Evolutionary conservation across 2,888 invertebrate genomes (phyloP), one percentile per base, ranked within the genome.

Genomic region (Rotaria magnacalcarata): DNA sequence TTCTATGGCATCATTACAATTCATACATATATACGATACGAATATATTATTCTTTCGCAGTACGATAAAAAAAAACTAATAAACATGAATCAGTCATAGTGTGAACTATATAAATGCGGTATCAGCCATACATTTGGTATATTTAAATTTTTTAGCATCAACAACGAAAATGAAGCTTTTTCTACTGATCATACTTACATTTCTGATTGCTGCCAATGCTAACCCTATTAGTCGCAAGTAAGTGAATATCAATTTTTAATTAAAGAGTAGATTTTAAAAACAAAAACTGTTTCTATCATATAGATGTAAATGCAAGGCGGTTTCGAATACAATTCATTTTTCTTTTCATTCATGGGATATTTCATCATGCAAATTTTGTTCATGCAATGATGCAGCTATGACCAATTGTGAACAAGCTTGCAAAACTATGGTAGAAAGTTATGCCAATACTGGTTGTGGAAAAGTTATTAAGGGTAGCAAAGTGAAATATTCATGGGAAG

Each of bases 291-390:
- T 34, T 34, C 34, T 34, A 34, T 34, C 34, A 34, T 34, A 34
- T 80, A 80, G 80, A 47, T 80, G 80, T 14, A 80, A 47, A 80
- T 80, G 80, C 14, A 80, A 43, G 24, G 80, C 80, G n/a, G 80
- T 80, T 43, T 80, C 80, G n/a, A 80, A 80, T 47, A 80, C 80
- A n/a, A 24, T 80, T 80, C 24, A 47, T 47, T 47, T 47, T 80
- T 34, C 80, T 3, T 80, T 80, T 43, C 80, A 80, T 80, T 24
- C 24, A 24, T 80, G 80, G 80, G 80, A 80, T 24, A 24, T 47
- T 24, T 80, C 80, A 47, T 80, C 80, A n/a, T 80, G 80, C n/a
- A 80, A 80, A 47, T 8, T 80, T 16, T 80, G 80, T n/a, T 80
- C 80, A 80, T 80, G 80, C 24, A 80, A 47, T 0, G 80, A 80